Evolutionary conservation across 1,140 invertebrate genomes (phyloP).

Genomic region (Probaryconus sp.): DNA sequence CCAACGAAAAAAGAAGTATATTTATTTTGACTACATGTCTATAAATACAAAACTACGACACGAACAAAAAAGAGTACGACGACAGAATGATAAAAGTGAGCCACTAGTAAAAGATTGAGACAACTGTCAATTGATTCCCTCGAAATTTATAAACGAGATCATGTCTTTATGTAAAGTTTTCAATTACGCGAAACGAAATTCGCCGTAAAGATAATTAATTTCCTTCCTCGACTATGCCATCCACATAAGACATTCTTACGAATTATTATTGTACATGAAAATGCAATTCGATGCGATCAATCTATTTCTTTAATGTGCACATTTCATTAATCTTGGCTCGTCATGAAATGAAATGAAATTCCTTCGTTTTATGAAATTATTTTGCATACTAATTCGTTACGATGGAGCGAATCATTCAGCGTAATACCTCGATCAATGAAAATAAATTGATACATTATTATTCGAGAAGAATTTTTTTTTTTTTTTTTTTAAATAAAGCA

Average conservation of each 20-base stretch:
- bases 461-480: constrained; percentile 23
- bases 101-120: constrained; percentile 38
- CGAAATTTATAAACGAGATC: constrained; percentile 33
- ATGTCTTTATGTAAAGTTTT: constrained; percentile 46
- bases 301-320: constrained; percentile 26
- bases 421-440: constrained; percentile 24
- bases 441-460: constrained; percentile 43
- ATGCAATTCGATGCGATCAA: constrained; percentile 26
- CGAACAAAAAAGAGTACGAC: too few species aligned
- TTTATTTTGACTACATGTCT: too few species aligned
- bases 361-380: constrained; percentile 27
- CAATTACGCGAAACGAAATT: constrained; percentile 47
- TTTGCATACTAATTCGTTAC: constrained; percentile 38
- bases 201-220: constrained; percentile 47
- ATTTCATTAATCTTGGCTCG: constrained; percentile 24
- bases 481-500: constrained; percentile 13
- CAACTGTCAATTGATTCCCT: constrained; percentile 50
- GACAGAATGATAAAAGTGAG: constrained; percentile 24
- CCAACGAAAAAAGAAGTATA: not conserved
- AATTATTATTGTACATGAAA: constrained; percentile 41
- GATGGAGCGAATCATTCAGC: constrained; percentile 30
- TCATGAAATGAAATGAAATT: constrained; percentile 29
- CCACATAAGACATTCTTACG: constrained; percentile 34
- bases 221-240: constrained; percentile 18
- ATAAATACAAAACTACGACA: too few species aligned